Evolutionary conservation across 2,113 vertebrate species (phyloP).

Genomic region (Clarias batrachus): DNA sequence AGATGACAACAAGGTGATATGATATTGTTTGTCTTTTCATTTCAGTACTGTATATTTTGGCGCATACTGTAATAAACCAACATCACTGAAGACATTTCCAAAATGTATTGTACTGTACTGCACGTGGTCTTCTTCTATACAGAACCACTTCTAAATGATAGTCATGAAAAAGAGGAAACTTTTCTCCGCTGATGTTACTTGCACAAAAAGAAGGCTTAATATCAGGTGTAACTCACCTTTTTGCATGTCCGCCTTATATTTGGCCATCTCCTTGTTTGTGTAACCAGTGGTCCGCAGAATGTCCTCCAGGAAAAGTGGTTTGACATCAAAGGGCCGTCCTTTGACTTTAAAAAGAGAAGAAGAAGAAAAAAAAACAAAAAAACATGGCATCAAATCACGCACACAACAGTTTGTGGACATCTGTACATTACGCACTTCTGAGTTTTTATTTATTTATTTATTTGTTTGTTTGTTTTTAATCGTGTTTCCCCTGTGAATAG

Average conservation of each 20-base stretch:
- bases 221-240: slow-evolving; percentile 69
- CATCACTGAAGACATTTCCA: background rate
- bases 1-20: too few relatives aligned
- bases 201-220: background rate
- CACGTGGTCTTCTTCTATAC: too few relatives aligned
- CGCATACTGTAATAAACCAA: background rate
- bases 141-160: too few relatives aligned
- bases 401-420: background rate
- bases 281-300: slow-evolving; percentile 85
- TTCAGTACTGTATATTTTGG: too few relatives aligned
- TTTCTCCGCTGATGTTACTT: background rate
- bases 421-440: background rate
- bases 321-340: slow-evolving; percentile 89
- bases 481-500: too few relatives aligned
- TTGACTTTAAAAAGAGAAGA: slow-evolving; percentile 67
- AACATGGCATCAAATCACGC: background rate
- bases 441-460: background rate
- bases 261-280: slow-evolving; percentile 79
- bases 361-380: background rate
- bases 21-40: too few relatives aligned
- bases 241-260: slow-evolving; percentile 83
- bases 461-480: too few relatives aligned
- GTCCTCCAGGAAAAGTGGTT: slow-evolving; percentile 91
- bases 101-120: background rate
- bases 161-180: background rate